Base-by-base conservation (phyloP, 64 coral and sea anemone genomes). In the Anthopleura sola region DNA sequence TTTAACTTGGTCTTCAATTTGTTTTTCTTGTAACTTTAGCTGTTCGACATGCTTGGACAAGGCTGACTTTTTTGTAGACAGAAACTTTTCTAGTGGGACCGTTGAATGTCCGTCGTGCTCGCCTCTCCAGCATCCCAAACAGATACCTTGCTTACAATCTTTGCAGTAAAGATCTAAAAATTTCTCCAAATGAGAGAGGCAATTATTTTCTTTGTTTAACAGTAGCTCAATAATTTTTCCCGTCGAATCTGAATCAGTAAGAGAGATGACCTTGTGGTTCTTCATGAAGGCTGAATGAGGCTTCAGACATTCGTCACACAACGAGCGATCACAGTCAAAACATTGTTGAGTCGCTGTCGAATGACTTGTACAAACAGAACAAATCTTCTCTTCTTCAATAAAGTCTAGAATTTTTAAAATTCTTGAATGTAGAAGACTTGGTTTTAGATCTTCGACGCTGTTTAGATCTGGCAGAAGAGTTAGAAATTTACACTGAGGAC, bases 251-350 rank as follows among this genome's bases (percentile, higher is more conserved):
- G 74, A 76, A n/a, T 62, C 21, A 62, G 21, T 9, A 19, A 76
- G 31, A 34, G 74, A 34, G 3, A 76, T 5, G 31, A 76, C 33
- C 17, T 37, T 76, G 74, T 76, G 74, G 31, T 76, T 39, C 3
- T 76, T 76, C 29, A 76, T 76, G 33, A 76, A 34, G 29, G 20
- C 3, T 17, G 74, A 76, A 76, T 76, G 74, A 36, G 20, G 5
- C 31, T 39, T 34, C 31, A 32, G 34, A 16, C 74, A 76, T 76
- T 76, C 15, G 23, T 76, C 74, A 76, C 74, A 76, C 34, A 76
- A 76, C 3, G 74, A 76, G 6, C 74, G 74, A 76, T 76, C 74
- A 76, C 74, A 76, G 74, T 76, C 74, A 19, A 76, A 39, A 76
- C 74, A 76, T 3, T 76, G n/a, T n/a, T n/a, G 3, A 6, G 19